Percentiles rank a stretch among this genome's conserved stretches.
Conservation (phyloP, 2,797 vertebrate species). For the Mycteria americana region DNA sequence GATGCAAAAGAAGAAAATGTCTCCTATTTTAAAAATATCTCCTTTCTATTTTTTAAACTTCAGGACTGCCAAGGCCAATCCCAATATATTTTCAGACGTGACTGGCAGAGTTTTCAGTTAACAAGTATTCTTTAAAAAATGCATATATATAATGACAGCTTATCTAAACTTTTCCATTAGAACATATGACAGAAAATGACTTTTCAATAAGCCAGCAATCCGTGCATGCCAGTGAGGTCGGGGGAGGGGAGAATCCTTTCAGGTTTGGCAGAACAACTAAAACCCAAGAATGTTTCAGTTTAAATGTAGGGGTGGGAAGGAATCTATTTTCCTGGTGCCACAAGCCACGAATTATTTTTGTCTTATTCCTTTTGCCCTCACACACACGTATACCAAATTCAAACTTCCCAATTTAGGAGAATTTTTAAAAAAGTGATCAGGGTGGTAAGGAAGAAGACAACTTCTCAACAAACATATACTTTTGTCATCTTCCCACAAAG, state of each 20-base stretch:
- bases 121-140: constrained; percentile 22
- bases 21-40: background rate
- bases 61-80: background rate
- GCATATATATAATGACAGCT: background rate
- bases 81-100: constrained; percentile 17
- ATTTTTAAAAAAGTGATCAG: background rate
- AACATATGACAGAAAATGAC: constrained; percentile 54
- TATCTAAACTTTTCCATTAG: constrained; percentile 56
- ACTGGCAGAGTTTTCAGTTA: constrained; percentile 25
- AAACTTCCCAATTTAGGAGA: background rate
- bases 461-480: background rate
- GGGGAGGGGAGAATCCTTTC: constrained; percentile 31
- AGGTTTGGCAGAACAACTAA: constrained; percentile 51
- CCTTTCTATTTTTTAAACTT: background rate
- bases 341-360: background rate
- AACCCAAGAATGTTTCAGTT: constrained; percentile 40
- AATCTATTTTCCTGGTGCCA: constrained; percentile 22
- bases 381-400: background rate
- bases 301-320: constrained; percentile 12
- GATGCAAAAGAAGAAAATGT: background rate
- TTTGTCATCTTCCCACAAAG: background rate
- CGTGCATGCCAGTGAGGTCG: constrained; percentile 13
- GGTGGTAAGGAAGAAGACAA: background rate
- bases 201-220: constrained; percentile 57
- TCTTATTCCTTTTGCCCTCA: background rate